Evolutionary conservation across 2,113 vertebrate genomes (phyloP).

Genomic region (Morone chrysops): DNA sequence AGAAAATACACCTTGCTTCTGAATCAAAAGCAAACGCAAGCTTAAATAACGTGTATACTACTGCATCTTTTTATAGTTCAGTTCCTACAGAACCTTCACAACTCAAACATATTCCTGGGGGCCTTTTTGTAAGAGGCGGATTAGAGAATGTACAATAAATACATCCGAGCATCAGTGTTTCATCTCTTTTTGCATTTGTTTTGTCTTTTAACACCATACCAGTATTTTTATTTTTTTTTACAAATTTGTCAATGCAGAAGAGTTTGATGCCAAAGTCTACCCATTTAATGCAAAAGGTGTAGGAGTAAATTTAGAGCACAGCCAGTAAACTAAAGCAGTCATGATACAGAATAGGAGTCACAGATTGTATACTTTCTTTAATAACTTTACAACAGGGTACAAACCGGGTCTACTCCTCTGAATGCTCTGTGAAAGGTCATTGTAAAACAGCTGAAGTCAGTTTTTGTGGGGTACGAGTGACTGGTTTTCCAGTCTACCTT

Average conservation of each 20-base stretch:
- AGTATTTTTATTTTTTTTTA: too few relatives aligned
- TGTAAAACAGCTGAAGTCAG: slow-evolving; percentile 68
- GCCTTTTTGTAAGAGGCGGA: too few relatives aligned
- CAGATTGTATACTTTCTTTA: slow-evolving; percentile 67
- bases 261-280: too few relatives aligned
- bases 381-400: slow-evolving; percentile 78
- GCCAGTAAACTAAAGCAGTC: not conserved
- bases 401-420: slow-evolving; percentile 73
- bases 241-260: too few relatives aligned
- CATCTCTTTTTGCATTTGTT: not conserved
- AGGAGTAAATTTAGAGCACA: not conserved
- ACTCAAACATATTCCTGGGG: not conserved
- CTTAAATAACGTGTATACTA: not conserved
- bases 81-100: too few relatives aligned
- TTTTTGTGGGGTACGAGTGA: slow-evolving; percentile 37
- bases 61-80: not conserved
- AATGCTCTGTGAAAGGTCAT: slow-evolving; percentile 69
- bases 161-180: not conserved
- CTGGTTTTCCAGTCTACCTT: slow-evolving; percentile 42
- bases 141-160: not conserved
- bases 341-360: not conserved
- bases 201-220: not conserved
- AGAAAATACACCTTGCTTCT: not conserved
- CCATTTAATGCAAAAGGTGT: not conserved
- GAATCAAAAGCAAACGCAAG: not conserved